Evolutionary conservation across 2,797 vertebrate genomes (phyloP).

Genomic region (Acanthopagrus latus): DNA sequence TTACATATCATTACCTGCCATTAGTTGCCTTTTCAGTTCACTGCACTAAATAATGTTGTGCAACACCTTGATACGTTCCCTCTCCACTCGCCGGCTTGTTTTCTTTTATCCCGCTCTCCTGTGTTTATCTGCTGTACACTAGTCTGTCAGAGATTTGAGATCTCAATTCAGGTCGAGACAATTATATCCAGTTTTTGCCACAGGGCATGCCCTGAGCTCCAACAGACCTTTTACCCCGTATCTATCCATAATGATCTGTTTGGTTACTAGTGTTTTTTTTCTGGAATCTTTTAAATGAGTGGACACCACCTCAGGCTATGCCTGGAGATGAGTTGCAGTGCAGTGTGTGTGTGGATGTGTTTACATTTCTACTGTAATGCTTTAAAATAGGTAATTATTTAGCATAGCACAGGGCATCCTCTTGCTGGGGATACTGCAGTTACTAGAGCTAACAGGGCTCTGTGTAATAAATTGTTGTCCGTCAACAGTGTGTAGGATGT

Average conservation of each 20-base stretch:
- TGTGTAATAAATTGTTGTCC: not conserved
- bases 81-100: slow-evolving; percentile 13
- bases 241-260: slow-evolving; percentile 71
- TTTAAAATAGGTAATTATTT: slow-evolving; percentile 39
- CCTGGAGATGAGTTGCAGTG: slow-evolving; percentile 45
- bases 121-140: slow-evolving; percentile 16
- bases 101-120: slow-evolving; percentile 15
- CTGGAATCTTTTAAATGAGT: slow-evolving; percentile 60
- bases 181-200: slow-evolving; percentile 66
- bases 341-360: slow-evolving; percentile 29
- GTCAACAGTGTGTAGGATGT: not conserved
- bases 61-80: slow-evolving; percentile 4
- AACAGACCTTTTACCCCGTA: slow-evolving; percentile 65
- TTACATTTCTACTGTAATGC: slow-evolving; percentile 49
- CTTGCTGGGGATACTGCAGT: not conserved
- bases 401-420: not conserved
- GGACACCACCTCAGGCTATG: slow-evolving; percentile 63
- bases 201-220: slow-evolving; percentile 69
- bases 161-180: slow-evolving; percentile 60
- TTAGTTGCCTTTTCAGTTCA: slow-evolving; percentile 10
- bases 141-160: slow-evolving; percentile 61
- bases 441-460: not conserved
- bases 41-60: not conserved
- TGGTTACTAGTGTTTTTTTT: slow-evolving; percentile 45
- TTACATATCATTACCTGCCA: not conserved